Evolutionary conservation across 1,140 invertebrate species (phyloP), one percentile per base, ranked within the genome.

Genomic region (Nasonia giraulti): DNA sequence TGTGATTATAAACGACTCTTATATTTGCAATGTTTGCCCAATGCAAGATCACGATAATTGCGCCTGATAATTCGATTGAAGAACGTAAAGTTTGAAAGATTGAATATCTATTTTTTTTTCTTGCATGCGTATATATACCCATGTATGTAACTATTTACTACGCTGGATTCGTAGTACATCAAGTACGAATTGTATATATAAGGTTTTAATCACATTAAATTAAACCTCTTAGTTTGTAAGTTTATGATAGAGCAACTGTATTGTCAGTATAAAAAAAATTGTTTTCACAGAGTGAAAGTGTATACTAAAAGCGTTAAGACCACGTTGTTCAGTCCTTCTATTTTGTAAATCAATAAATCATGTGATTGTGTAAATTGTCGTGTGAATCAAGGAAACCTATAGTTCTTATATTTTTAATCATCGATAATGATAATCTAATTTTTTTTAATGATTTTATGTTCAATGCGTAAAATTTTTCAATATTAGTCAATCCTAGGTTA

Each of bases 91-190:
- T 62, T 62, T 20, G 55, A 20, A 20, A 62, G 17, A 20, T 62
- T 62, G 55, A 62, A 62, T 62, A n/a, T 62, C 55, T 62, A 10
- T 55, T 20, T 20, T n/a, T n/a, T 62, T 20, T 62, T 55, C 27
- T 27, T 27, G 27, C 27, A 27, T 14, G 55, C 7, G 40, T 27
- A 33, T 62, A 62, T n/a, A 62, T 7, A 62, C 4, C 4, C 2
- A 62, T n/a, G 27, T 33, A 17, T 20, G 27, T 44, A 75, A 20
- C 8, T 75, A 80, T 80, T 17, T 14, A 62, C 80, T 82, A 62
- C 80, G 80, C 80, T 82, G 80, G 80, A 74, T 82, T 82, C 80
- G 80, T 82, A 82, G 80, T 82, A 73, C 31, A 74, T 40, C 20
- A 50, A 77, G 17, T 62, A 33, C 77, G 31, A 80, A 79, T 68